phyloP scores from a whole-genome alignment of 2,113 vertebrate species.

The Calonectris borealis region DNA sequence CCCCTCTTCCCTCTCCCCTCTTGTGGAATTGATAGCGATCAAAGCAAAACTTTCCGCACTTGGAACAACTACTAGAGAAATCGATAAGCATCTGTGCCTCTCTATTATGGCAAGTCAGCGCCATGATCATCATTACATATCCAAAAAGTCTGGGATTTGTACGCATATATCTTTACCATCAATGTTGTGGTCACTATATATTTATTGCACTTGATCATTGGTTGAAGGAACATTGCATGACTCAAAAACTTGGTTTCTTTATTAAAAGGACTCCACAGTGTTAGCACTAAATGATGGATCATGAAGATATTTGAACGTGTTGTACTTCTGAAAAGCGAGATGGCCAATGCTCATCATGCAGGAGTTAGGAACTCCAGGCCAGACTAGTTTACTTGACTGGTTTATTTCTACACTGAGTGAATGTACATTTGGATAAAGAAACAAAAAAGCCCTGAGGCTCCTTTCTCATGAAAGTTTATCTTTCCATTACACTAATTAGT shows the following conservation, averaged over 20 bases:
- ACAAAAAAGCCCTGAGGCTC: neutral
- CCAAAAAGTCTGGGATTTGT: neutral
- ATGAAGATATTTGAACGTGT: neutral
- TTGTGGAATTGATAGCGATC: neutral
- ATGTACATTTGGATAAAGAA: neutral
- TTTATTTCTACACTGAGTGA: neutral
- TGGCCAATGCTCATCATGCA: neutral
- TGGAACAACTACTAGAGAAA: neutral
- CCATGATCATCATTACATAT: neutral
- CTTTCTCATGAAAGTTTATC: constrained; percentile 3
- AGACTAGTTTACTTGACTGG: neutral
- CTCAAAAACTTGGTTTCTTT: neutral
- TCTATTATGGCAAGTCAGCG: neutral
- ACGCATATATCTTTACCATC: neutral
- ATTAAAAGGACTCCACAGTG: neutral
- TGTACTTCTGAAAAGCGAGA: neutral
- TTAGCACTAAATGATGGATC: neutral
- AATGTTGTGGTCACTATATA: neutral
- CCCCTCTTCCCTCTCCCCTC: neutral
- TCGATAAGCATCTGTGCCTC: neutral
- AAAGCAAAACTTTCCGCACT: neutral
- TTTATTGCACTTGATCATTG: neutral
- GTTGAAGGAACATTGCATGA: neutral
- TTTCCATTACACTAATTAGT: constrained; percentile 6
- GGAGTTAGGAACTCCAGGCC: neutral